Evolutionary conservation across 1,140 invertebrate genomes (phyloP), one percentile per base, ranked within the genome.

Genomic region (Augochlora pura): DNA sequence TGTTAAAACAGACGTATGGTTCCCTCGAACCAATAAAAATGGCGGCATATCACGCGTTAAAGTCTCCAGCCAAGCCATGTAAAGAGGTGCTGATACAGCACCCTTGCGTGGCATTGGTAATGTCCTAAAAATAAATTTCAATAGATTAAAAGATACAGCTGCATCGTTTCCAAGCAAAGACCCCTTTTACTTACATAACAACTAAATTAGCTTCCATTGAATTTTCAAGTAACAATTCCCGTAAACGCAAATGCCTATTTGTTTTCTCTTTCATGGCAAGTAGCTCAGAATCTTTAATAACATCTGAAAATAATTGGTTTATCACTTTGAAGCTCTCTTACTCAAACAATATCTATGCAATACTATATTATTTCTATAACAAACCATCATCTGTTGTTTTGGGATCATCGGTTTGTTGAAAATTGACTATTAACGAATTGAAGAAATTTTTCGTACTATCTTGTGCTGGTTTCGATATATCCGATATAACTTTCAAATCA

Each of bases 1-100:
- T 59, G 98, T 99, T 72, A 99, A 94, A 52, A 99, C 98, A 85
- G 98, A 98, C 12, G 96, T 96, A 92, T 99, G 98, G 92, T 99
- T 99, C 80, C 98, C 98, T 86, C 98, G 94, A 65, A 99, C 96
- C 63, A 99, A 95, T 74, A 99, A 93, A 92, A 98, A 96, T 21
- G 97, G 97, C 80, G 98, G 98, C 96, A 98, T 96, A 85, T 97
- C 96, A 81, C 94, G 93, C 6, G 97, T 98, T n/a, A 99, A 93
- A 2, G 96, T 95, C 91, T 99, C 98, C 81, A 99, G 91, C 98
- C 98, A 99, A 9, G 97, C 96, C 95, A 98, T 96, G 92, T 99
- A 99, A 23, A 99, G 93, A 12, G 97, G 95, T 1, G 98, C 96
- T 18, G 97, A 97, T 64, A 98, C 96, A 8, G 97, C 96, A 81